Conservation (phyloP, 2,888 invertebrate genomes). For the Cyclophora punctaria region DNA sequence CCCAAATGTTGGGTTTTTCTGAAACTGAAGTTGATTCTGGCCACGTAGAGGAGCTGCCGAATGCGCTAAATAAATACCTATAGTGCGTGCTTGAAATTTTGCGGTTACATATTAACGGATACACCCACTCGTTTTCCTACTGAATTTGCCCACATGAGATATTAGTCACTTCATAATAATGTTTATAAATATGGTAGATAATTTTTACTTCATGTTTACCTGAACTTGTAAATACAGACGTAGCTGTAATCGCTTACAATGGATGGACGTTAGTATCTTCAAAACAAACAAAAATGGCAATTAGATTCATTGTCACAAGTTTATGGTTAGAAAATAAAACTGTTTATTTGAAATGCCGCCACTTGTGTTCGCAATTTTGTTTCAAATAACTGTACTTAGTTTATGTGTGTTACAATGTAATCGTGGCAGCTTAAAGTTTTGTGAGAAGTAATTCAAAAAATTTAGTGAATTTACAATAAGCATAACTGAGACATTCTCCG, state of each 20-base stretch:
- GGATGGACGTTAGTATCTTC: background rate
- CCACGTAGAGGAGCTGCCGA: conserved; percentile 21
- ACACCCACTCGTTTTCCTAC: no score
- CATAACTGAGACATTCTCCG: background rate
- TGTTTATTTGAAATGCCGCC: background rate
- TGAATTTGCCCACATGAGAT: no score
- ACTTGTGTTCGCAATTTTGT: conserved; percentile 3
- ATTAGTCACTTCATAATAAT: no score
- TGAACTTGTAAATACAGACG: no score
- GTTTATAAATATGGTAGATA: no score
- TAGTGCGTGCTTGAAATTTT: conserved; percentile 11
- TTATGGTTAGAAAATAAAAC: conserved; percentile 5
- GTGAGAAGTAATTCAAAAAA: background rate
- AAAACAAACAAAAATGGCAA: background rate
- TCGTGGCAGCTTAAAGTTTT: no score
- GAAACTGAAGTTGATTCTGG: conserved; percentile 30
- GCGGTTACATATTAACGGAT: no score
- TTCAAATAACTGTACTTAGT: conserved; percentile 4
- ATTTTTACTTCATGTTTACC: no score
- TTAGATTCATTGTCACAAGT: background rate
- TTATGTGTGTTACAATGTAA: background rate
- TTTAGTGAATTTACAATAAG: background rate
- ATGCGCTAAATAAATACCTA: no score
- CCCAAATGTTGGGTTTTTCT: conserved; percentile 27
- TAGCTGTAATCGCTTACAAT: no score